Base-by-base conservation (phyloP, 1,140 invertebrate species). In the Temnothorax nylanderi region DNA sequence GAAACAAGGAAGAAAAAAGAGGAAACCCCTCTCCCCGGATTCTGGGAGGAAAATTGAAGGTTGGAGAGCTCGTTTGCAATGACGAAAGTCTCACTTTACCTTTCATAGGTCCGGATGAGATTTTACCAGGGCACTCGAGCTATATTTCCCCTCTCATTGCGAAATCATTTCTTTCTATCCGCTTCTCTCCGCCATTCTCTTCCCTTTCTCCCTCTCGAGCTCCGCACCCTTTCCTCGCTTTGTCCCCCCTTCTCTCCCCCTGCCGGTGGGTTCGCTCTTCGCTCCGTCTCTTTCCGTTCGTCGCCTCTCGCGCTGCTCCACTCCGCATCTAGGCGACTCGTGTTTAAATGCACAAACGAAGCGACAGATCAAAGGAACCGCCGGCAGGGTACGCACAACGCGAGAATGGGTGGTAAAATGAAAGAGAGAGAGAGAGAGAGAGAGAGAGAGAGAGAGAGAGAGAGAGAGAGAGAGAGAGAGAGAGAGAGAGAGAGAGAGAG, bases 271-370 rank as follows among this genome's bases (percentile, higher is more conserved):
- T 7, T 89, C 75, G 32, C 49, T 74, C 71, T 60, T 82, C 69
- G 51, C 13, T 74, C 85, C 44, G 34, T 88, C 54, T 86, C 62
- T 69, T 82, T 56, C 65, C 87, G 58, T 86, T 76, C 34, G 32
- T 32, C 58, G 69, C n/a, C 71, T 62, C 58, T 60, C 65, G 18
- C 65, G 18, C 26, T 51, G 85, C 75, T 65, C 56, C 56, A 32
- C 67, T 88, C 54, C 87, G 47, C 78, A 87, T 91, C 92, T 92
- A 88, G 91, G 90, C 91, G 93, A 93, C 91, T 87, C 91, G 92
- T 90, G 93, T 93, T 94, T 94, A 94, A 94, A 94, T 89, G 92
- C 90, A 93, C 93, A 95, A 94, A 94, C 93, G 93, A 92, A 93
- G 89, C 92, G 89, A 88, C 78, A 94, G 93, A 95, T 95, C 94